Percentiles rank a stretch among this genome's conserved stretches.
phyloP scores from a whole-genome alignment of 2,797 vertebrate genomes.

The Rhinella marina region DNA sequence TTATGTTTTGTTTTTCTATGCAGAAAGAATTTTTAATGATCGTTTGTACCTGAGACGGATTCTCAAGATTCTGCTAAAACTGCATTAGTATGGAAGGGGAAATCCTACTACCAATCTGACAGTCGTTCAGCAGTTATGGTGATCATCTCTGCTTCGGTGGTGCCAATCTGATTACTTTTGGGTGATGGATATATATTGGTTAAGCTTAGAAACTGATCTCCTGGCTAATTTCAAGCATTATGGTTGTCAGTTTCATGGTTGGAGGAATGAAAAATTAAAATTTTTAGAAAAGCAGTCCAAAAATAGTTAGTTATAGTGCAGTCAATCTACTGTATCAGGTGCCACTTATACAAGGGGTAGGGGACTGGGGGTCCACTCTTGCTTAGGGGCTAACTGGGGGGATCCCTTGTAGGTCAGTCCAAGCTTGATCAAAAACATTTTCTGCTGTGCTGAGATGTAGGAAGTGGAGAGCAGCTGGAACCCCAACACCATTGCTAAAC shows the following conservation, averaged over 20 bases:
- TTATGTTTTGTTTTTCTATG: conserved; percentile 1
- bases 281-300: not conserved
- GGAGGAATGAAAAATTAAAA: not conserved
- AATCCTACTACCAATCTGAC: not conserved
- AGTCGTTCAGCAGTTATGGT: not conserved
- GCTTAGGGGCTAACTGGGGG: too few species aligned
- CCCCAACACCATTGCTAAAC: too few species aligned
- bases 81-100: not conserved
- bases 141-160: not conserved
- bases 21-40: not conserved
- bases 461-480: too few species aligned
- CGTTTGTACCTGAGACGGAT: not conserved
- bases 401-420: too few species aligned
- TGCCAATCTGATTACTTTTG: not conserved
- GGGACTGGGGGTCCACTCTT: too few species aligned
- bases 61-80: conserved; percentile 1
- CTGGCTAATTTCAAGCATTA: not conserved
- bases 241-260: not conserved
- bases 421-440: too few species aligned
- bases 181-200: not conserved
- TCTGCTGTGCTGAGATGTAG: too few species aligned
- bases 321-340: too few species aligned
- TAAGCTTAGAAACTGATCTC: not conserved
- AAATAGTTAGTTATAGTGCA: not conserved
- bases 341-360: too few species aligned